A percentile compares a stretch with the other conserved stretches of the same genome.
phyloP scores from a whole-genome alignment of 1,140 invertebrate genomes.

The Drosophila busckii region DNA sequence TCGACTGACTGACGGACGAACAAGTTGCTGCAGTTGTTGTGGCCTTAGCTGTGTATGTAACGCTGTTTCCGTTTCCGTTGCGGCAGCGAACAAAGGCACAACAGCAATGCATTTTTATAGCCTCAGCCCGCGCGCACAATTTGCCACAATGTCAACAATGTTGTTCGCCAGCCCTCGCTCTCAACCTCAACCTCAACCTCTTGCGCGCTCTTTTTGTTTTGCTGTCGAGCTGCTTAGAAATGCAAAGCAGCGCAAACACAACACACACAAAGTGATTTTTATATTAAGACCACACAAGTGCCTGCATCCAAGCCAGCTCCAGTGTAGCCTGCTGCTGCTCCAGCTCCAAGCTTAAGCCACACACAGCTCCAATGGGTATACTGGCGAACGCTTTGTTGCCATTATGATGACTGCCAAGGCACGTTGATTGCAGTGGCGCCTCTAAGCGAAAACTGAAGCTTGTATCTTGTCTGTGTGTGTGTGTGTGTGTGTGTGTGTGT shows the following conservation, averaged over 20 bases:
- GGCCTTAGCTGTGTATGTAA: constrained; percentile 15
- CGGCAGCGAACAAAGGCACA: constrained; percentile 38
- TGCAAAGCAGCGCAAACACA: constrained; percentile 72
- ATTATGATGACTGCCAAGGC: constrained; percentile 68
- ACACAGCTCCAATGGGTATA: constrained; percentile 4
- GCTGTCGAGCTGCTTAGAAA: constrained; percentile 56
- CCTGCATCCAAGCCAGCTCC: constrained; percentile 36
- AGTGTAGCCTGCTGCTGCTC: neutral
- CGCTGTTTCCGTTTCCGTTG: constrained; percentile 57
- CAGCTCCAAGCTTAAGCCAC: neutral
- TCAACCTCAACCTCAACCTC: neutral
- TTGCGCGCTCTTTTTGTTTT: constrained; percentile 4
- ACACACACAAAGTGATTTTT: constrained; percentile 77
- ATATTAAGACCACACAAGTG: constrained; percentile 76
- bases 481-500: constrained; percentile 10
- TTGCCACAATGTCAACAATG: constrained; percentile 58
- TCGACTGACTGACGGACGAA: constrained; percentile 36
- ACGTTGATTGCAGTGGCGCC: constrained; percentile 66
- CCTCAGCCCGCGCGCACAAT: constrained; percentile 20
- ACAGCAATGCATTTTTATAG: constrained; percentile 32
- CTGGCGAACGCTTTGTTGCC: constrained; percentile 60
- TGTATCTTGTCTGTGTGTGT: neutral
- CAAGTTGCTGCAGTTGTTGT: constrained; percentile 22
- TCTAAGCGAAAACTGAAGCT: constrained; percentile 17
- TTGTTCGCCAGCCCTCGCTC: constrained; percentile 22